Conservation (phyloP, 2,113 vertebrate species). For the Rallus limicola region DNA sequence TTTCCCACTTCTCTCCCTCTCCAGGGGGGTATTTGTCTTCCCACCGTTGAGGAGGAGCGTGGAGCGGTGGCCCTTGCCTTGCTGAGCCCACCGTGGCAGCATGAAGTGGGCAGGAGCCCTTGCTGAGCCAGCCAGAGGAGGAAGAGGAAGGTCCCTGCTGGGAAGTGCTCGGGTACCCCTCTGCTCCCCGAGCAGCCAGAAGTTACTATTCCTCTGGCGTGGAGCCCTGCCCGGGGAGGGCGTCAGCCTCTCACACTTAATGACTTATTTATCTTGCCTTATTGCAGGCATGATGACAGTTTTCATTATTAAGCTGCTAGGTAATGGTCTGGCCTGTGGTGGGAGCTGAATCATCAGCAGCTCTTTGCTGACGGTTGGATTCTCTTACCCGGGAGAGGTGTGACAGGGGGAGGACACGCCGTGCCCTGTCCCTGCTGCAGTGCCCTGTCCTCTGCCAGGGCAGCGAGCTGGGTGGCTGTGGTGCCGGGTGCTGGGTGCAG, state of each 20-base stretch:
- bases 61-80: not conserved
- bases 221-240: conserved; percentile 48
- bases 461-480: not conserved
- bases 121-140: not conserved
- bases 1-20: not conserved
- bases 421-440: not conserved
- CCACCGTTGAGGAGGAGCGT: not conserved
- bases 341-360: conserved; percentile 67
- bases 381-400: conserved; percentile 20
- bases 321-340: conserved; percentile 66
- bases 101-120: not conserved
- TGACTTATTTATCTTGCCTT: conserved; percentile 75
- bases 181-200: not conserved
- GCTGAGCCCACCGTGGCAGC: not conserved
- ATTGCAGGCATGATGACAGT: conserved; percentile 72
- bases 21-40: not conserved
- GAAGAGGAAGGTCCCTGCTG: not conserved
- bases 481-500: not conserved
- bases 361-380: conserved; percentile 54
- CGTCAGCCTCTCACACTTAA: conserved; percentile 51
- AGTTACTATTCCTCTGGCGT: conserved; percentile 53
- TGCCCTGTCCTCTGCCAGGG: not conserved
- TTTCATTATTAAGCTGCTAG: conserved; percentile 71
- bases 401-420: not conserved
- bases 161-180: not conserved